Evolutionary conservation across 1,140 invertebrate genomes (phyloP).

Genomic region (Atopsyche davidsoni): DNA sequence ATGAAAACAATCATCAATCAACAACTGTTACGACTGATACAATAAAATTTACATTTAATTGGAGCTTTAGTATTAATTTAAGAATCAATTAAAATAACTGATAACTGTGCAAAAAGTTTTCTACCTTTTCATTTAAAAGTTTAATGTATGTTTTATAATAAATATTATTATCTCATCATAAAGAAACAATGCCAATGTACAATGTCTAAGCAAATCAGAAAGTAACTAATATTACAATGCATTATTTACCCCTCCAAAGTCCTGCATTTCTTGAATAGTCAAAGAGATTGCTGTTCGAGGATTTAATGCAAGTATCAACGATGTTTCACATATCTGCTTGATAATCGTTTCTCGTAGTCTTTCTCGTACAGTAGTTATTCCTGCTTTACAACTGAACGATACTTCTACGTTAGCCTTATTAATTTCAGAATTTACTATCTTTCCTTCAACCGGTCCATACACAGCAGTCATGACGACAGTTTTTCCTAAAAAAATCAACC

Average conservation of each 20-base stretch:
- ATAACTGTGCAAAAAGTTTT: constrained; percentile 4
- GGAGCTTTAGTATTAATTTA: too few relatives aligned
- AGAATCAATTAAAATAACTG: constrained; percentile 15
- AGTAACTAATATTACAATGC: constrained; percentile 3
- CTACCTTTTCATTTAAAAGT: too few relatives aligned
- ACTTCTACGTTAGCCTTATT: constrained; percentile 76
- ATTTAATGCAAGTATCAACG: constrained; percentile 62
- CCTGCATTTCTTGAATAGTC: constrained; percentile 81
- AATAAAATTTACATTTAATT: constrained; percentile 2
- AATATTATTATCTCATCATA: constrained; percentile 4
- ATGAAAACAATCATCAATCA: constrained; percentile 4
- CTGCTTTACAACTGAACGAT: constrained; percentile 67
- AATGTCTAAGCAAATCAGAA: too few relatives aligned
- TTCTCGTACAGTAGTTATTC: constrained; percentile 65
- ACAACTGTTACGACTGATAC: constrained; percentile 1
- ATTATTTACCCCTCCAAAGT: constrained; percentile 68
- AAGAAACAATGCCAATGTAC: too few relatives aligned
- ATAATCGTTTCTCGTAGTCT: constrained; percentile 71
- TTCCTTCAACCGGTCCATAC: constrained; percentile 80
- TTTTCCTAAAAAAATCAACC: constrained; percentile 54
- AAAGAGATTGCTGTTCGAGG: constrained; percentile 72
- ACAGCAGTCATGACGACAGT: constrained; percentile 70
- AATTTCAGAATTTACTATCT: constrained; percentile 66
- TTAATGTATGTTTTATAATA: constrained; percentile 16
- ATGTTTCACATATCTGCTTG: constrained; percentile 67